These are phyloP conservation scores for Syritta pipiens DNA, from an alignment of 2,888 invertebrate genomes.

Conservation along the genomic window DNA sequence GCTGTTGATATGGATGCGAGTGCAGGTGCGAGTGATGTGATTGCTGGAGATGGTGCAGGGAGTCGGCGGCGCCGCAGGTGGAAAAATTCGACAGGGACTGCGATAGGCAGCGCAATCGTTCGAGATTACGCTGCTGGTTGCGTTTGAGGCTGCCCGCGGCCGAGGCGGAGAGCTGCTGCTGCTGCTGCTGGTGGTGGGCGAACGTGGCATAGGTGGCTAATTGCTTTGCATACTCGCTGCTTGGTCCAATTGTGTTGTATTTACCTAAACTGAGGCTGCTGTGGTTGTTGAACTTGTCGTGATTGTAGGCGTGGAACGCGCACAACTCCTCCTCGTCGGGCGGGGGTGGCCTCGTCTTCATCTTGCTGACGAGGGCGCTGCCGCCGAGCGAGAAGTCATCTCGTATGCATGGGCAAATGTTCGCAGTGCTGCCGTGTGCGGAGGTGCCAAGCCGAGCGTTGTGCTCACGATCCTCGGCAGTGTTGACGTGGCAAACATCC, in stretches of 20 bases:
- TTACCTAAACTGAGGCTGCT: constrained; percentile 74
- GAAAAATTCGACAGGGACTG: constrained; percentile 79
- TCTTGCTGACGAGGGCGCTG: constrained; percentile 53
- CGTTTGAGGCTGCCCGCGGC: constrained; percentile 70
- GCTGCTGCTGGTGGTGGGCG: constrained; percentile 71
- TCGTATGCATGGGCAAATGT: constrained; percentile 71
- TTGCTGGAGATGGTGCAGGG: constrained; percentile 71
- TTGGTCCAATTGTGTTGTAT: constrained; percentile 79
- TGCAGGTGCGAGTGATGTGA: constrained; percentile 67
- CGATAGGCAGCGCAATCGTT: constrained; percentile 78
- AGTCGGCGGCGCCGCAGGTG: constrained; percentile 71
- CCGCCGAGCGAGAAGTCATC: constrained; percentile 72
- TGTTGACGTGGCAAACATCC: constrained; percentile 73
- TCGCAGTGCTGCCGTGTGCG: constrained; percentile 36
- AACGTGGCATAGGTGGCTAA: constrained; percentile 75
- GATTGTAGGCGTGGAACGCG: constrained; percentile 61
- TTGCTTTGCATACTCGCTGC: constrained; percentile 78
- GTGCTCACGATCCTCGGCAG: constrained; percentile 56
- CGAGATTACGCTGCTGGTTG: constrained; percentile 74
- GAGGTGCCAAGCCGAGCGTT: constrained; percentile 35
- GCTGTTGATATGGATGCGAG: constrained; percentile 70
- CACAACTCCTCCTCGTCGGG: constrained; percentile 53
- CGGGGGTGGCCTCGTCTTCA: too few species aligned
- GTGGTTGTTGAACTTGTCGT: constrained; percentile 57
- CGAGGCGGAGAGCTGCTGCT: constrained; percentile 69